Evolutionary conservation across 2,797 vertebrate genomes (phyloP).

Genomic region (Oophaga sylvatica): DNA sequence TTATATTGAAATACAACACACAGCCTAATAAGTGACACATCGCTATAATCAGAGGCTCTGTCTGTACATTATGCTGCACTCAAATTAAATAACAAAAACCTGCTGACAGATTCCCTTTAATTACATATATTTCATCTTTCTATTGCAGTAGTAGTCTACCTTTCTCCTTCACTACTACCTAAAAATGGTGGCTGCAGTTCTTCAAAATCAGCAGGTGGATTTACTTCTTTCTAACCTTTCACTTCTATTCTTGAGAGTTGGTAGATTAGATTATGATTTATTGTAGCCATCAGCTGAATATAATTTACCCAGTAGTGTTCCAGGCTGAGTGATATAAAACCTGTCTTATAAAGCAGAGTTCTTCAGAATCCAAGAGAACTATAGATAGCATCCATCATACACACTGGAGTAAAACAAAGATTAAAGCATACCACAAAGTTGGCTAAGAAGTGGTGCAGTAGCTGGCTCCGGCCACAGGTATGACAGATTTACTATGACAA

Average conservation of each 20-base stretch:
- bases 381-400: conserved; percentile 30
- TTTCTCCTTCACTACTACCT: too few relatives aligned
- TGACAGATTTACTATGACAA: conserved; percentile 42
- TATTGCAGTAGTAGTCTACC: too few relatives aligned
- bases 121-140: too few relatives aligned
- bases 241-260: background rate
- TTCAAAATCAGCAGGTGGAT: background rate
- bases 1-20: too few relatives aligned
- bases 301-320: background rate
- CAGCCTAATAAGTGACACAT: too few relatives aligned
- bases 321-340: background rate
- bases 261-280: background rate
- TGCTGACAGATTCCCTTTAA: too few relatives aligned
- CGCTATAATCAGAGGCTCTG: too few relatives aligned
- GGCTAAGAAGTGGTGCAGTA: conserved; percentile 20
- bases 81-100: too few relatives aligned
- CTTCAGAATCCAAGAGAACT: conserved; percentile 12
- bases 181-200: too few relatives aligned
- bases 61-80: too few relatives aligned
- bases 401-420: background rate
- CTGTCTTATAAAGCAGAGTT: background rate
- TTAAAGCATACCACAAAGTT: conserved; percentile 55
- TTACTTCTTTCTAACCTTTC: background rate
- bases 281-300: background rate
- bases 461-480: conserved; percentile 17